Evolutionary conservation across 1,140 invertebrate genomes (phyloP), one percentile per base, ranked within the genome.

Genomic region (Druon quercuslanigerum): DNA sequence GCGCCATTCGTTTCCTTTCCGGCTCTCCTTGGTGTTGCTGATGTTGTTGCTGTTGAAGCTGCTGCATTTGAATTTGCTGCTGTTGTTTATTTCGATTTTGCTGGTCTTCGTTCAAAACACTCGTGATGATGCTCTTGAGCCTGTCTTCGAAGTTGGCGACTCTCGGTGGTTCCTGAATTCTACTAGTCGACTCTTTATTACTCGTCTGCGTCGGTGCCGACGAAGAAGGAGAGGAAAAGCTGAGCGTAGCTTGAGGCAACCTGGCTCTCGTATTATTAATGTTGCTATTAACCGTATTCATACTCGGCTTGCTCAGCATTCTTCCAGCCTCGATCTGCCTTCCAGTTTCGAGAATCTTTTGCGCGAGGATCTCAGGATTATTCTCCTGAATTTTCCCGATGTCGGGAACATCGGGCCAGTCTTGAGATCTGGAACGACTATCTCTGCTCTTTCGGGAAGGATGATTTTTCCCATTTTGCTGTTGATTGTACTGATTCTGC

Each of bases 81-180:
- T 86, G 85, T 56, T 91, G 90, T 71, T 90, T 90, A 72, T 89
- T 92, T 50, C 93, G 90, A 77, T 93, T 92, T 75, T 93, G 93
- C 77, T 95, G 94, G 88, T 97, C 96, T 87, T 97, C 96, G 88
- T 98, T 97, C 5, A 98, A 88, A 19, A 96, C 96, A 52, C 95
- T 96, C 5, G 96, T 97, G 73, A 98, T 98, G 71, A 98, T 97
- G 88, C 95, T 96, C 89, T 98, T 97, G 6, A 98, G 92, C n/a
- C 96, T 92, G 88, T 98, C 96, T 87, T 98, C 96, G 87, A 97
- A 98, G 89, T 97, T 96, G 20, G 95, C 95, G 25, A 97, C 95
- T 84, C 95, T 94, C 0, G 96, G 96, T 16, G 96, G 95, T 87
- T 97, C 95, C 83, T 96, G 95, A 76, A 93, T 92, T 81, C 90